These are phyloP conservation scores for Ramphastos sulfuratus DNA, from an alignment of 2,113 vertebrate species.

Conservation along the genomic window DNA sequence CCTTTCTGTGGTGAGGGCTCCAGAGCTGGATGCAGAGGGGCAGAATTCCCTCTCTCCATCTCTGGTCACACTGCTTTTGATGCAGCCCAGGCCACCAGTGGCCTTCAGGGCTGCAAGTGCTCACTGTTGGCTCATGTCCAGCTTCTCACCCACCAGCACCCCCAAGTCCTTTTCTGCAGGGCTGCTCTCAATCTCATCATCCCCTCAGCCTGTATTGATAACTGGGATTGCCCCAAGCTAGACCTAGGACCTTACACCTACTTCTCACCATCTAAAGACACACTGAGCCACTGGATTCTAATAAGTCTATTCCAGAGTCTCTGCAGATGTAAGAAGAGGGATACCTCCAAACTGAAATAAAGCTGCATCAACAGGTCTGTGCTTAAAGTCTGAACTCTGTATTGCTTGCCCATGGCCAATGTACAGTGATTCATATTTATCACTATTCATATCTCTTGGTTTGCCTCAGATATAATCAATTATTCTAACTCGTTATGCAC, in stretches of 20 bases:
- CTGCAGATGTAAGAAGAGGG: not conserved
- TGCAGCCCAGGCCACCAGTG: too few relatives aligned
- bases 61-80: too few relatives aligned
- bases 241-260: not conserved
- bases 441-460: conserved; percentile 21
- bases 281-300: not conserved
- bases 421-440: conserved; percentile 10
- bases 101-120: too few relatives aligned
- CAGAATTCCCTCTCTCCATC: too few relatives aligned
- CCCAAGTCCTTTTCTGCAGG: too few relatives aligned
- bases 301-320: not conserved
- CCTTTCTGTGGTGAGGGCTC: too few relatives aligned
- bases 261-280: not conserved
- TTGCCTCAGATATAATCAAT: conserved; percentile 49
- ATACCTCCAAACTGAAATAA: not conserved
- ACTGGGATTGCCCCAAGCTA: too few relatives aligned
- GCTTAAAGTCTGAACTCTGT: not conserved
- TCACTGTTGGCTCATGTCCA: too few relatives aligned
- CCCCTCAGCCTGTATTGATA: too few relatives aligned
- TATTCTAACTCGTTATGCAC: conserved; percentile 40
- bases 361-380: not conserved
- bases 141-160: too few relatives aligned
- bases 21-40: too few relatives aligned
- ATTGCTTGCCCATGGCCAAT: not conserved
- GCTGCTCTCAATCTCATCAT: too few relatives aligned